Evolutionary conservation across 2,797 vertebrate genomes (phyloP).

Genomic region (Steatocranus sp.): DNA sequence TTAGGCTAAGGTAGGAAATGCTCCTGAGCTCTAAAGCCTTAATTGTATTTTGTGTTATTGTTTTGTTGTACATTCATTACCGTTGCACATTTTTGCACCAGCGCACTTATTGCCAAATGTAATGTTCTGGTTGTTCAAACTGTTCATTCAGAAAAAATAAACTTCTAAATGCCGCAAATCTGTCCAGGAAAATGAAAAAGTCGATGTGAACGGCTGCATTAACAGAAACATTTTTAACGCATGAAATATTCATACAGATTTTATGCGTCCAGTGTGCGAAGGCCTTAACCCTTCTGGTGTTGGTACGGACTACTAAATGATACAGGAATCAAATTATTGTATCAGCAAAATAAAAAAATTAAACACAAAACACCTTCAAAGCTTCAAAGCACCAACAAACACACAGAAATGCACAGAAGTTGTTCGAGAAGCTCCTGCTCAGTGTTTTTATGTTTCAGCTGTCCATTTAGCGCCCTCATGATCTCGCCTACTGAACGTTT

Average conservation of each 20-base stretch:
- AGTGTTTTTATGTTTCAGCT: background rate
- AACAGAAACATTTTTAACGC: background rate
- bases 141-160: background rate
- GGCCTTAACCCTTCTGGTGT: background rate
- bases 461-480: background rate
- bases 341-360: background rate
- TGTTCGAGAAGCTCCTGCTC: background rate
- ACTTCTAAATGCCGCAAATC: rapidly evolving
- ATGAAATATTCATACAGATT: background rate
- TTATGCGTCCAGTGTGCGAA: background rate
- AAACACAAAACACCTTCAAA: rapidly evolving
- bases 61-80: background rate
- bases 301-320: background rate
- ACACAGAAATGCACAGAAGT: background rate
- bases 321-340: background rate
- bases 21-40: background rate
- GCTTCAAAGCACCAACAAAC: background rate
- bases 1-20: background rate
- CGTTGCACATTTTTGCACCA: background rate
- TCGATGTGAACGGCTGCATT: background rate
- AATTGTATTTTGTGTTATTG: background rate
- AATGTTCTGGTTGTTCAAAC: background rate
- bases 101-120: background rate
- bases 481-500: background rate
- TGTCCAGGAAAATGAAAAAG: background rate